Conservation (phyloP, 92 coral and sea anemone genomes). For the Blastomussa wellsi region DNA sequence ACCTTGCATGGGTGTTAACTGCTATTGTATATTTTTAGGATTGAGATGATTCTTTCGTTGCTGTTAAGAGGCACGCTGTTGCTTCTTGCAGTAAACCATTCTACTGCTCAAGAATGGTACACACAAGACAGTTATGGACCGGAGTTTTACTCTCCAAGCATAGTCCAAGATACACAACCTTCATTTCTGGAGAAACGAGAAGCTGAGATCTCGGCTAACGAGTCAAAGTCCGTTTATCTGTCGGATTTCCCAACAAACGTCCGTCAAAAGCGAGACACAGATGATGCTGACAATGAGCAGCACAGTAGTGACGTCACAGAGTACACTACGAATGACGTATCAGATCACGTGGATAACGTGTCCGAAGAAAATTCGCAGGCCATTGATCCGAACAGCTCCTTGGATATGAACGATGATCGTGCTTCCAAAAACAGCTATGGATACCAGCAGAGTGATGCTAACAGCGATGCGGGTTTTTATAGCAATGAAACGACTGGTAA, state of each 20-base stretch:
- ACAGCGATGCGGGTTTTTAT: neutral
- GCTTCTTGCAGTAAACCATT: constrained; percentile 31
- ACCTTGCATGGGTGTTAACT: neutral
- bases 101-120: constrained; percentile 39
- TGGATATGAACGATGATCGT: neutral
- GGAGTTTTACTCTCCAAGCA: neutral
- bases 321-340: neutral
- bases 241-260: neutral
- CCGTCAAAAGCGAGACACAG: constrained; percentile 48
- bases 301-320: constrained; percentile 1
- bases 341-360: neutral
- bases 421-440: constrained; percentile 4
- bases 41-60: constrained; percentile 23
- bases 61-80: constrained; percentile 41
- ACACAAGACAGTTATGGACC: constrained; percentile 10
- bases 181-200: constrained; percentile 19
- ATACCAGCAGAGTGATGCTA: neutral
- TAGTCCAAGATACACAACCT: neutral
- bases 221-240: neutral
- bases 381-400: neutral
- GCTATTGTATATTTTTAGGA: constrained; percentile 1
- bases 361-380: neutral
- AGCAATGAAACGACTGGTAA: neutral
- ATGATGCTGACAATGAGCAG: constrained; percentile 24
- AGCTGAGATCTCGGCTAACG: neutral